Base-by-base conservation (phyloP, 2,888 invertebrate species). In the Eudemis profundana region DNA sequence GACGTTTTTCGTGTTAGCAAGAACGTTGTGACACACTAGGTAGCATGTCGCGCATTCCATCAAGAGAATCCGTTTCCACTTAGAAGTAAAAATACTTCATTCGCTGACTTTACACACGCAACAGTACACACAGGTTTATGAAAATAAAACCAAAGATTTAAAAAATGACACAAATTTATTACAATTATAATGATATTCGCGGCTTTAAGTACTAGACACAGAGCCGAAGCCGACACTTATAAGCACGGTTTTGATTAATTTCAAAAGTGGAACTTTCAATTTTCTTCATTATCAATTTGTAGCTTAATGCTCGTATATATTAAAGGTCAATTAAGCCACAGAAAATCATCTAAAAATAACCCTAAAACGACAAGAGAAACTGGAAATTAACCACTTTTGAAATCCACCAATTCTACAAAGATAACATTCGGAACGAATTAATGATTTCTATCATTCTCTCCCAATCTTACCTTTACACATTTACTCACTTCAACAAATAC, bases 131-230 rank as follows among this genome's bases (percentile, higher is more conserved):
- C 2, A 8, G 33, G 33, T 8, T 33, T 33, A 10, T 0, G 8
- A 19, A 51, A 46, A 49, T 38, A 56, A 62, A 62, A 62, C 47
- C 14, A 40, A 19, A 23, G 15, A 1, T 29, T 29, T 33, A 33
- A 44, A 49, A 64, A 57, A 64, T 64, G 63, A 64, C 63, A 64
- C 63, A 64, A 64, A 50, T 64, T 64, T 64, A 64, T 64, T 64
- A 64, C 42, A 57, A 44, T 57, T 56, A 64, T 29, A 50, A 27
- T 61, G 44, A 62, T 57, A 42, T 64, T 57, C 42, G 27, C 12
- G 50, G 10, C 29, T 44, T 64, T 57, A 64, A 64, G 63, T 64
- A 64, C 63, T 23, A 40, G 12, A 53, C 53, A 51, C 21, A 40
- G 17, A 54, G 10, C 40, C 17, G 42, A 53, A 49, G 47, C 27